Base-by-base conservation (phyloP, 2,888 invertebrate species). In the Muschampia plurimacula region DNA sequence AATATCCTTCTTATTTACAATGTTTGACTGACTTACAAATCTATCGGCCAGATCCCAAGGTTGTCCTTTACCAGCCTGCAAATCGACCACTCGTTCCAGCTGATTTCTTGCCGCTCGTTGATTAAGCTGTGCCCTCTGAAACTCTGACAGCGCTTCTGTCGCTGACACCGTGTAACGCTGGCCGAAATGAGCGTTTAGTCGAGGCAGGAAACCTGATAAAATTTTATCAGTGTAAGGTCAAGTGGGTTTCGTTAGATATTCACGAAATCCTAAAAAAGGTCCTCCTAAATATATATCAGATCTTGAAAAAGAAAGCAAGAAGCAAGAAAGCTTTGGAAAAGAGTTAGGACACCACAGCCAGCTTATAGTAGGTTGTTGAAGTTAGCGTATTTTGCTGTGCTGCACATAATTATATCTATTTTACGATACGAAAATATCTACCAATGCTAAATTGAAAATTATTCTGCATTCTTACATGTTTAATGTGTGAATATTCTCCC, bases 101-200 rank as follows among this genome's bases (percentile, higher is more conserved):
- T 95, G 95, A 80, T 96, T 95, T 44, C 93, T 86, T 2, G 95
- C 96, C 10, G 95, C 95, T 74, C 95, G 92, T 73, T 96, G 95
- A 67, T 94, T 92, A 52, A 95, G 86, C 85, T 96, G 96, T 13
- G 95, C 83, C 74, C 91, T 93, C 83, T 97, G 97, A 81, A 97
- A 97, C 82, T 96, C 96, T 0, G 97, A 96, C 39, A 97, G 85
- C 0, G 96, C 97, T 84, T 97, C 96, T 0, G 96, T 96, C 0
- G 97, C 97, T 60, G 96, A 95, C 8, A 97, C 96, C 2, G 96
- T 95, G 86, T 96, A 97, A 62, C 97, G 95, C 85, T 97, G 96
- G 0, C 97, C 97, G 78, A 95, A 95, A 83, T 95, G 95, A 4
- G 95, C 96, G 81, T 95, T 95, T 79, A 96, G 85, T 78, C 96